Conservation (phyloP, 2,888 invertebrate genomes). For the Trichogramma evanescens region DNA sequence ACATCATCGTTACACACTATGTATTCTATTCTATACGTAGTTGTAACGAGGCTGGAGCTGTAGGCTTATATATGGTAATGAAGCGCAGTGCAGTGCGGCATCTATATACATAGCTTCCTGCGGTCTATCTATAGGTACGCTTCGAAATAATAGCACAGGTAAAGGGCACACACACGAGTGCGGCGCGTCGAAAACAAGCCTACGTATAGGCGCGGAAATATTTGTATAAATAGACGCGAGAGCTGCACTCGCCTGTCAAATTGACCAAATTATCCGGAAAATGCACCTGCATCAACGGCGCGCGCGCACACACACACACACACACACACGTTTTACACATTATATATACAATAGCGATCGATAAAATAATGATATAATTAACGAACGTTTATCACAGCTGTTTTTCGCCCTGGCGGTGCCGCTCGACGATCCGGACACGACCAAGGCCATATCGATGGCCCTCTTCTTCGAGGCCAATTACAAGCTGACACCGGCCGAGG, state of each 20-base stretch:
- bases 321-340: too few relatives aligned
- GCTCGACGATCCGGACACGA: conserved; percentile 54
- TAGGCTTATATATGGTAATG: conserved; percentile 6
- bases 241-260: too few relatives aligned
- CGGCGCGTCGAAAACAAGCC: not conserved
- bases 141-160: too few relatives aligned
- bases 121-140: too few relatives aligned
- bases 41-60: too few relatives aligned
- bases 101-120: not conserved
- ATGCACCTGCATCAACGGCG: too few relatives aligned
- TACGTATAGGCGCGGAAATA: not conserved
- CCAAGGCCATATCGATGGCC: conserved; percentile 63
- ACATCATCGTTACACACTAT: too few relatives aligned
- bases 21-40: too few relatives aligned
- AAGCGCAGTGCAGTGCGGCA: not conserved
- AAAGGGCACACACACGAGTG: not conserved
- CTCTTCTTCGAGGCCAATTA: conserved; percentile 70
- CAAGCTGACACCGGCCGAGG: conserved; percentile 47
- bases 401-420: conserved; percentile 65
- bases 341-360: too few relatives aligned
- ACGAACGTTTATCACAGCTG: conserved; percentile 48
- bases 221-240: not conserved
- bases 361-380: too few relatives aligned
- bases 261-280: too few relatives aligned
- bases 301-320: too few relatives aligned